Evolutionary conservation across 2,113 vertebrate species (phyloP).

Genomic region (Alouatta palliata): DNA sequence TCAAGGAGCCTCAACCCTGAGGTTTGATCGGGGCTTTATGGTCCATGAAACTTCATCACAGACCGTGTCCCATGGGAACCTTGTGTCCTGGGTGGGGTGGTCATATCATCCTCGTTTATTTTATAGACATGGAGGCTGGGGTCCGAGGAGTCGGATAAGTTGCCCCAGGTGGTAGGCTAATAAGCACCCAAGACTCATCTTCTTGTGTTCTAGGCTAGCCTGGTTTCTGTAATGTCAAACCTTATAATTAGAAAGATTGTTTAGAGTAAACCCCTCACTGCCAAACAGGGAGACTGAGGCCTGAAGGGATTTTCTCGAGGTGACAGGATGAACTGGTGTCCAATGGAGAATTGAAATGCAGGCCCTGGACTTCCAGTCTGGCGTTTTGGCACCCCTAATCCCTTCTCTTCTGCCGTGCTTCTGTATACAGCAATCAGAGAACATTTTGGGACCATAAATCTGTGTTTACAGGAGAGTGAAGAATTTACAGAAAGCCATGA

Average conservation of each 20-base stretch:
- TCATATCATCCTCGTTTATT: neutral
- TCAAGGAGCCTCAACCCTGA: neutral
- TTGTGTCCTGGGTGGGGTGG: neutral
- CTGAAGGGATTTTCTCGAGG: conserved; percentile 54
- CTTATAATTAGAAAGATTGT: conserved; percentile 56
- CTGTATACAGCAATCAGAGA: neutral
- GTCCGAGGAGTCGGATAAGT: neutral
- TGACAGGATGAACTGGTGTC: neutral
- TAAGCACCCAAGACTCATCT: neutral
- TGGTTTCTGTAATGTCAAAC: conserved; percentile 39
- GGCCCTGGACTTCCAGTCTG: neutral
- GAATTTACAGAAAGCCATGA: neutral
- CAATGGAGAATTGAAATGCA: neutral
- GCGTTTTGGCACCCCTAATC: neutral
- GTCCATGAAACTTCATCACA: neutral
- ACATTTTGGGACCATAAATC: neutral
- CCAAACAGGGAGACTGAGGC: conserved; percentile 55
- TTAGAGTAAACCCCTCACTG: conserved; percentile 51
- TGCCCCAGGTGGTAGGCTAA: neutral
- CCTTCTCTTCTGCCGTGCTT: neutral
- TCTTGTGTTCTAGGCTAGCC: neutral
- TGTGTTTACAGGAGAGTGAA: neutral
- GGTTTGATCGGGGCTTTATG: neutral
- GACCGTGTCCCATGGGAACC: neutral
- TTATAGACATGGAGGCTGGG: neutral